Evolutionary conservation across 2,797 vertebrate genomes (phyloP).

Genomic region (Onychomys leucogaster): DNA sequence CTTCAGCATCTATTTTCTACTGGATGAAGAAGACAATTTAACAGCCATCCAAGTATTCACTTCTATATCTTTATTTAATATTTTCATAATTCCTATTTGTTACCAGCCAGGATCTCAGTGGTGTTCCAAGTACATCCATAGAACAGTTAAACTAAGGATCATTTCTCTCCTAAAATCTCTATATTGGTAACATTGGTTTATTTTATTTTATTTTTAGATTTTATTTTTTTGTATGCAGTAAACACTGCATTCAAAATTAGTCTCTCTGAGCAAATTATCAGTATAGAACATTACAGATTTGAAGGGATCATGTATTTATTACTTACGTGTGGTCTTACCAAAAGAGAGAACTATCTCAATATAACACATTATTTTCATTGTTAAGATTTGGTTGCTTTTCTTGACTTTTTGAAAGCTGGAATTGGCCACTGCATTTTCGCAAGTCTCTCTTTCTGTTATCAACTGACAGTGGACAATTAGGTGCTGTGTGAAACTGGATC

Average conservation of each 20-base stretch:
- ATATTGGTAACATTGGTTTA: not conserved
- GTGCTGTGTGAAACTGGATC: not conserved
- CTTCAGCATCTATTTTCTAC: slow-evolving; percentile 84
- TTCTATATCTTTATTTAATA: slow-evolving; percentile 86
- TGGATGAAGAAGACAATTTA: slow-evolving; percentile 85
- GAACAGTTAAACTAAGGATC: slow-evolving; percentile 6
- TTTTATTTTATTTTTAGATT: not conserved
- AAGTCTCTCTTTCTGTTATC: not conserved
- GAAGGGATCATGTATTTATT: not conserved
- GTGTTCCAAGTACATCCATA: slow-evolving; percentile 82
- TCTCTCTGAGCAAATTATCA: not conserved
- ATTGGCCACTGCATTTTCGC: not conserved
- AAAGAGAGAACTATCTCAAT: not conserved
- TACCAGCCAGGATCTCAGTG: slow-evolving; percentile 81
- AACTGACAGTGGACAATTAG: not conserved
- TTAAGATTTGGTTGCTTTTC: not conserved
- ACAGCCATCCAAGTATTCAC: slow-evolving; percentile 86
- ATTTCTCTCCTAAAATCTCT: not conserved
- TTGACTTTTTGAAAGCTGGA: not conserved
- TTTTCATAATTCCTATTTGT: slow-evolving; percentile 84
- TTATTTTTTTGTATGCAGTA: slow-evolving; percentile 8
- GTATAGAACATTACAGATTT: not conserved
- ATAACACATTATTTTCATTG: not conserved
- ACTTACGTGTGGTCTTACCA: not conserved
- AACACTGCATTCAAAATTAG: not conserved